These are phyloP conservation scores for Sebastiscus tertius DNA, from an alignment of 2,797 vertebrate species.

Conservation along the genomic window DNA sequence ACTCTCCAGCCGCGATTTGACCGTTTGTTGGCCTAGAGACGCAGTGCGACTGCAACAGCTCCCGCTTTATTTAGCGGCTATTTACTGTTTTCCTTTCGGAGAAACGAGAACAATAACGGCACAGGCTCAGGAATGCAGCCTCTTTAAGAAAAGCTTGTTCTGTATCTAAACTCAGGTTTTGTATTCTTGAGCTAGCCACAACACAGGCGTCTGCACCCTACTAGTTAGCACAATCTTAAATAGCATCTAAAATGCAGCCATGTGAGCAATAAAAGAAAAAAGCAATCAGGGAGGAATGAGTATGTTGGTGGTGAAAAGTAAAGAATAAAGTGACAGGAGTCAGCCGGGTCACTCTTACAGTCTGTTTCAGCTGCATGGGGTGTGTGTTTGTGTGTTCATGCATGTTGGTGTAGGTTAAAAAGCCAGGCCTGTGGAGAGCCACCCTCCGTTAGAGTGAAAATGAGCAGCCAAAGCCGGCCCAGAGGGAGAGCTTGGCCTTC, in stretches of 20 bases:
- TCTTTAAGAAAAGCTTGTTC: conserved; percentile 3
- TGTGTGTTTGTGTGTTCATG: conserved; percentile 17
- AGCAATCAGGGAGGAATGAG: conserved; percentile 17
- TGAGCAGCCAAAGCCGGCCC: conserved; percentile 66
- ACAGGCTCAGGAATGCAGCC: conserved; percentile 27
- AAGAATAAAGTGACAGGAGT: conserved; percentile 26
- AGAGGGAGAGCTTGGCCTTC: conserved; percentile 65
- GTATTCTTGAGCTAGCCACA: conserved; percentile 36
- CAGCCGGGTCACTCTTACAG: neutral
- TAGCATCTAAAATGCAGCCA: conserved; percentile 44
- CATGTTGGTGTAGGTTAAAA: conserved; percentile 35
- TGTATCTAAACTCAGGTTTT: conserved; percentile 26
- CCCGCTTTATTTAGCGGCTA: conserved; percentile 36
- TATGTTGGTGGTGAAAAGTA: neutral
- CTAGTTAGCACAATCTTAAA: conserved; percentile 47
- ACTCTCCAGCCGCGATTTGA: conserved; percentile 51
- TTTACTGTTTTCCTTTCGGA: conserved; percentile 30
- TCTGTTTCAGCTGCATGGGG: conserved; percentile 18
- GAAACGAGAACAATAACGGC: conserved; percentile 22
- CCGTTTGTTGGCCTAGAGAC: conserved; percentile 24
- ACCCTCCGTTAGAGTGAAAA: conserved; percentile 56
- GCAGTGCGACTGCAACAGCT: conserved; percentile 24
- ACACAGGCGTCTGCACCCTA: conserved; percentile 32
- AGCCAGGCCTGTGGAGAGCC: conserved; percentile 42
- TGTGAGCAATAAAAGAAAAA: conserved; percentile 36